These are phyloP conservation scores for Hipparchia semele DNA, from an alignment of 2,888 invertebrate species.

Conservation along the genomic window DNA sequence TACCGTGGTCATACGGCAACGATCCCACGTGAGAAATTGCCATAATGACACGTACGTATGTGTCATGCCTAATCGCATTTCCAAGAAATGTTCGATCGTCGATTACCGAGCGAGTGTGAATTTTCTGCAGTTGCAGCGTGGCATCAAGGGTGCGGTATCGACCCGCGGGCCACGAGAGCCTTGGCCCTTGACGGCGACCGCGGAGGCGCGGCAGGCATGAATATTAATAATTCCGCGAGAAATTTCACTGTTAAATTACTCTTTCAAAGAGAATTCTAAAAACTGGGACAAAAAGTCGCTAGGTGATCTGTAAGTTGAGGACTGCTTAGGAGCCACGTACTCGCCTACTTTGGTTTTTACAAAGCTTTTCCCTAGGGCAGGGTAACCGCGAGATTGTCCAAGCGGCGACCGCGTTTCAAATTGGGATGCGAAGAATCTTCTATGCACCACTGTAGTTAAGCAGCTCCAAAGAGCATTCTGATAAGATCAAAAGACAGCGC, in stretches of 20 bases:
- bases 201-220: constrained; percentile 19
- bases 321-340: not conserved
- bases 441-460: too few species aligned
- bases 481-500: too few species aligned
- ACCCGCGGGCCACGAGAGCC: constrained; percentile 13
- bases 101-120: constrained; percentile 17
- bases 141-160: constrained; percentile 33
- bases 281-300: constrained; percentile 23
- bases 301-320: not conserved
- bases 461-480: too few species aligned
- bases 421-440: too few species aligned
- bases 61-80: not conserved
- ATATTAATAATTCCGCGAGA: constrained; percentile 34
- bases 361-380: too few species aligned
- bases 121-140: constrained; percentile 27
- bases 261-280: constrained; percentile 16
- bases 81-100: not conserved
- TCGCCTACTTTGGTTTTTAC: too few species aligned
- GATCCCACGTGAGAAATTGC: not conserved
- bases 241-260: constrained; percentile 24
- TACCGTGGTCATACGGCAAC: not conserved
- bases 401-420: too few species aligned
- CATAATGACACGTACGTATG: not conserved
- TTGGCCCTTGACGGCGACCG: not conserved
- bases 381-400: too few species aligned